phyloP scores from a whole-genome alignment of 2,113 vertebrate species.

The Jaculus jaculus region DNA sequence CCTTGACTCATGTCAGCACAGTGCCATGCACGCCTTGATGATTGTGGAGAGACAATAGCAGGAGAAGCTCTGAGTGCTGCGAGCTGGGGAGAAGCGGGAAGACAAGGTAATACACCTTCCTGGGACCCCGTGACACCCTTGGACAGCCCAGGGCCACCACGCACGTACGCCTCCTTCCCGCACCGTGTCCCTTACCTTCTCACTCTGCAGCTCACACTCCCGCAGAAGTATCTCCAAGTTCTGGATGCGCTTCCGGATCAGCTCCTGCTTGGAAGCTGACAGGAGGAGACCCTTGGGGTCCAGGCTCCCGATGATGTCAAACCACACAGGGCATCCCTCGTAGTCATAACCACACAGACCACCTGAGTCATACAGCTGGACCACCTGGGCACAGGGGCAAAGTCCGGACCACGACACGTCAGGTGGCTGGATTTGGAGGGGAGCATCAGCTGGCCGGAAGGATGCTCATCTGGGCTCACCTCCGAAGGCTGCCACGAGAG shows the following conservation, averaged over 20 bases:
- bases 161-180: fast-evolving
- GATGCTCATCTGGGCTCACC: slow-evolving; percentile 78
- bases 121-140: not conserved
- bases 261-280: slow-evolving; percentile 93
- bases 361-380: slow-evolving; percentile 91
- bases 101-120: too few relatives aligned
- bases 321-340: slow-evolving; percentile 92
- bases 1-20: not conserved
- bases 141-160: fast-evolving
- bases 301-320: slow-evolving; percentile 91
- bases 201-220: slow-evolving; percentile 87
- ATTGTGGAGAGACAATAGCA: fast-evolving
- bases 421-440: not conserved
- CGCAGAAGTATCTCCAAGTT: slow-evolving; percentile 89
- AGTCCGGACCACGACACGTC: fast-evolving
- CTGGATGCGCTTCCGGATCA: slow-evolving; percentile 92
- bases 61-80: not conserved
- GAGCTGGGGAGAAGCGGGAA: not conserved
- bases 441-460: not conserved
- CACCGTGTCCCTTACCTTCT: slow-evolving; percentile 81
- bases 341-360: slow-evolving; percentile 92
- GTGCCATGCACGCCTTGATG: not conserved
- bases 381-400: slow-evolving; percentile 83
- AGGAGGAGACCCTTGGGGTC: slow-evolving; percentile 94
- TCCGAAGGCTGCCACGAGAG: slow-evolving; percentile 90